phyloP scores from a whole-genome alignment of 2,797 vertebrate genomes.

The Chelon auratus region DNA sequence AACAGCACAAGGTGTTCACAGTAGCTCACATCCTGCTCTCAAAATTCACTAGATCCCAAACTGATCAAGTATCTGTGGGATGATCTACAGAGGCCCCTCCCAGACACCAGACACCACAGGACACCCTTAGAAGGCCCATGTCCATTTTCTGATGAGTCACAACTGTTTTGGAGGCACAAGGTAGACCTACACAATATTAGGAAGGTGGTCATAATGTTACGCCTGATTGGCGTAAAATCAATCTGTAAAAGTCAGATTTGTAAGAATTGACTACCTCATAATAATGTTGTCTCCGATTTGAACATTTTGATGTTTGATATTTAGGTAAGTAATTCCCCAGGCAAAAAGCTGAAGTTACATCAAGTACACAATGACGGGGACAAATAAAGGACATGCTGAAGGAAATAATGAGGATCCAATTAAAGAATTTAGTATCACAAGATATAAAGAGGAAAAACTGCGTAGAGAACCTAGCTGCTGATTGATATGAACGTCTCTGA shows the following conservation, averaged over 20 bases:
- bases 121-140: no score
- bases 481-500: constrained; percentile 41
- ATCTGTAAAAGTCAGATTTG: not conserved
- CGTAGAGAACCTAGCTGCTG: constrained; percentile 30
- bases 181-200: no score
- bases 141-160: no score
- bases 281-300: not conserved
- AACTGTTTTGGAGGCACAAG: no score
- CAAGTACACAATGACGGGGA: constrained; percentile 14
- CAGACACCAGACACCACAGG: no score
- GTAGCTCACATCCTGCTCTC: no score
- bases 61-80: no score
- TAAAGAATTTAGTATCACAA: not conserved
- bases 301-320: constrained; percentile 10
- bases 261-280: not conserved
- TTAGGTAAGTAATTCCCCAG: not conserved
- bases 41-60: no score
- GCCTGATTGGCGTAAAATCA: no score
- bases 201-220: no score
- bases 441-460: constrained; percentile 14
- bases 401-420: constrained; percentile 12
- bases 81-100: no score
- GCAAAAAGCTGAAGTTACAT: constrained; percentile 10
- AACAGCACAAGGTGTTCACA: no score
- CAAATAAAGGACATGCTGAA: constrained; percentile 14